These are phyloP conservation scores for Hedychridium roseum DNA, from an alignment of 2,888 invertebrate species.

Conservation along the genomic window DNA sequence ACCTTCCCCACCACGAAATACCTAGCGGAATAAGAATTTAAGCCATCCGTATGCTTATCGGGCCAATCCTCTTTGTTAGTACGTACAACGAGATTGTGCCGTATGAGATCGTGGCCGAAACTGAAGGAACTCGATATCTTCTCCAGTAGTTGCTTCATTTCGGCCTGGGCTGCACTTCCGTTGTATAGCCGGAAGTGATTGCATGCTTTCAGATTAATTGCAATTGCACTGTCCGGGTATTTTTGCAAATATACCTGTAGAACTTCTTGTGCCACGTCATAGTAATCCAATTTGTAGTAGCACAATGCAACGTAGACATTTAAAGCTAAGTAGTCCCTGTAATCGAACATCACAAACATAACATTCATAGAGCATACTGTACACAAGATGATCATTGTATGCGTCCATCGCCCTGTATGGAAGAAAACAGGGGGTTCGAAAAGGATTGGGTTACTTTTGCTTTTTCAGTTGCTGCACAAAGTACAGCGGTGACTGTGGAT, in stretches of 20 bases:
- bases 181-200: constrained; percentile 88
- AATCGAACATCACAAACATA: constrained; percentile 3
- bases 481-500: no score
- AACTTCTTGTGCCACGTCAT: constrained; percentile 98
- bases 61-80: no score
- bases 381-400: no score
- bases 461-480: no score
- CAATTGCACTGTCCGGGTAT: constrained; percentile 92
- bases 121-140: constrained; percentile 72
- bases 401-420: no score
- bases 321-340: constrained; percentile 81
- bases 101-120: constrained; percentile 91
- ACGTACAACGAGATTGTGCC: constrained; percentile 87
- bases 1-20: constrained; percentile 93
- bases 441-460: no score
- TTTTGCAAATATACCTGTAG: constrained; percentile 90
- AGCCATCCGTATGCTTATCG: no score
- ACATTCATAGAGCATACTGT: neutral
- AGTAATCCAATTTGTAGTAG: constrained; percentile 98
- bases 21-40: no score
- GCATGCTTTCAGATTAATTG: constrained; percentile 91
- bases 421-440: no score
- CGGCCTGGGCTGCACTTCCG: constrained; percentile 93
- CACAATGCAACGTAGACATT: constrained; percentile 98
- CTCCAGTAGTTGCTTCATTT: constrained; percentile 81